A percentile compares a stretch with the other conserved stretches of the same genome.
These are phyloP conservation scores for Synaphobranchus kaupii DNA, from an alignment of 2,797 vertebrate genomes.

Conservation along the genomic window DNA sequence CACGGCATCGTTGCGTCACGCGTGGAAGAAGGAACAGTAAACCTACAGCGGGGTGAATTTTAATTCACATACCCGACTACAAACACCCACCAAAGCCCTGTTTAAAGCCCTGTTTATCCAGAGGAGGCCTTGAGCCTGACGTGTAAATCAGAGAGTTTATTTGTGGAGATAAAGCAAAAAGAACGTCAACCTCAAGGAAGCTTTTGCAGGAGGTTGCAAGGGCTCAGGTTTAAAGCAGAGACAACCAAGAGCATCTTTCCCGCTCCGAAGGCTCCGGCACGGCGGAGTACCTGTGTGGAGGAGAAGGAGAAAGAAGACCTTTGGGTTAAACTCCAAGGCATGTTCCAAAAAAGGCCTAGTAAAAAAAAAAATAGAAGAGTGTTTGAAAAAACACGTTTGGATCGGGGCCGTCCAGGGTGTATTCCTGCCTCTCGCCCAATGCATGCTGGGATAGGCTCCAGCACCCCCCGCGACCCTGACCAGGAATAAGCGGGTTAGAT, in stretches of 20 bases:
- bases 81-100: neutral
- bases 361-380: slow-evolving; percentile 15
- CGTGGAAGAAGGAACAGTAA: neutral
- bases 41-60: neutral
- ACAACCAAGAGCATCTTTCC: neutral
- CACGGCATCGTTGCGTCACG: neutral
- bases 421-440: too few species aligned
- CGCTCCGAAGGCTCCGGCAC: neutral
- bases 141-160: neutral
- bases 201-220: neutral
- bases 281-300: too few species aligned
- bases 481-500: too few species aligned
- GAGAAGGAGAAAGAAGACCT: neutral
- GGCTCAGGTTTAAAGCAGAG: neutral
- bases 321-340: slow-evolving; percentile 6
- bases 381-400: slow-evolving; percentile 14
- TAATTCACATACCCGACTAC: neutral
- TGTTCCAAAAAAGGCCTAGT: neutral
- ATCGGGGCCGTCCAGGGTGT: too few species aligned
- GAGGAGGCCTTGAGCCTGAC: neutral
- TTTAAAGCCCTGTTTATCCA: neutral
- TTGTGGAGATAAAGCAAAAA: neutral
- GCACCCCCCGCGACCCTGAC: too few species aligned
- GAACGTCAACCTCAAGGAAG: neutral
- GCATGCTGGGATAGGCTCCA: too few species aligned